Evolutionary conservation across 2,888 invertebrate genomes (phyloP).

Genomic region (Helleia helle): DNA sequence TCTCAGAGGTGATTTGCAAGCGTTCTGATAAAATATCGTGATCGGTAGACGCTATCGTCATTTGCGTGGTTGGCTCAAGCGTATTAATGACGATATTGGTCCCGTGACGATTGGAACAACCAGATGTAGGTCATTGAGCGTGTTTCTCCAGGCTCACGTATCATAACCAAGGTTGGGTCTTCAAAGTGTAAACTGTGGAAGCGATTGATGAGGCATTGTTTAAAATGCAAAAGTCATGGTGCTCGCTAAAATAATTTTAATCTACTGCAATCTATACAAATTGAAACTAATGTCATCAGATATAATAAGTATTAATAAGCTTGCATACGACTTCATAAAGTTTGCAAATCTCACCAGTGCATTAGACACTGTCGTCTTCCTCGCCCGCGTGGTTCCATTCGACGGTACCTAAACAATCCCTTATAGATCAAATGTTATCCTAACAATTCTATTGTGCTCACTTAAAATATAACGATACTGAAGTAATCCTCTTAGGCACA

Average conservation of each 20-base stretch:
- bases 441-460: constrained; percentile 5
- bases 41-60: not conserved
- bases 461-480: not conserved
- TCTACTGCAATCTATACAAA: too few relatives aligned
- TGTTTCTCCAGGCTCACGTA: too few relatives aligned
- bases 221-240: constrained; percentile 4
- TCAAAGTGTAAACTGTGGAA: too few relatives aligned
- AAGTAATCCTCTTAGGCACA: constrained; percentile 6
- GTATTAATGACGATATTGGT: too few relatives aligned
- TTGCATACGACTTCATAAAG: too few relatives aligned
- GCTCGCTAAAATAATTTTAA: constrained; percentile 1
- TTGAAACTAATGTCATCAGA: too few relatives aligned
- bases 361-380: not conserved
- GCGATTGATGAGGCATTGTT: too few relatives aligned
- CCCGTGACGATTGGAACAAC: too few relatives aligned
- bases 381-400: not conserved
- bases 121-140: too few relatives aligned
- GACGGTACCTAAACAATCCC: not conserved
- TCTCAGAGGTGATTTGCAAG: constrained; percentile 3
- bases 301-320: too few relatives aligned
- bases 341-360: constrained; percentile 1
- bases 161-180: too few relatives aligned
- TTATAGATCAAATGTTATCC: not conserved
- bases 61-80: not conserved
- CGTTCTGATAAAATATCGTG: not conserved